These are phyloP conservation scores for Gadus macrocephalus DNA, from an alignment of 2,113 vertebrate species.

Conservation along the genomic window DNA sequence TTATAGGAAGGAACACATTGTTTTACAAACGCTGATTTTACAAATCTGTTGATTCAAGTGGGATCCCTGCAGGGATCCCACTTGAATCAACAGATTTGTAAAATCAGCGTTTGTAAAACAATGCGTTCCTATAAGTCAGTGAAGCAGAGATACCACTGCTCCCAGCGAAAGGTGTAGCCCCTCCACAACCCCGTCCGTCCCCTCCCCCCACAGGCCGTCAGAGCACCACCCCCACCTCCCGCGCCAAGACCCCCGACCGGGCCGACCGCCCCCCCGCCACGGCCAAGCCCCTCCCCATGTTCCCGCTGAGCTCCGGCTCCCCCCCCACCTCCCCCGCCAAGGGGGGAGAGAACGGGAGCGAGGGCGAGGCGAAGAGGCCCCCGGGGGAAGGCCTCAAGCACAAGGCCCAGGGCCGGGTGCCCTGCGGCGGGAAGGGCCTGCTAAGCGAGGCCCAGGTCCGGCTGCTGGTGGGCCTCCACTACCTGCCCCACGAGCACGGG, in stretches of 20 bases:
- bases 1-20: too few relatives aligned
- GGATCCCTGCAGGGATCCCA: too few relatives aligned
- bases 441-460: conserved; percentile 72
- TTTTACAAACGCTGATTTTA: too few relatives aligned
- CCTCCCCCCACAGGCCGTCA: conserved; percentile 59
- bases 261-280: conserved; percentile 42
- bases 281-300: conserved; percentile 50
- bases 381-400: conserved; percentile 33
- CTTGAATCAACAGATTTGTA: too few relatives aligned
- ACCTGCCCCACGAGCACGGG: conserved; percentile 80
- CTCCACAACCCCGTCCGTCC: not conserved
- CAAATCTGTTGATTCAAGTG: too few relatives aligned
- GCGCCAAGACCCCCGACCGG: conserved; percentile 54
- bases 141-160: not conserved
- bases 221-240: conserved; percentile 36
- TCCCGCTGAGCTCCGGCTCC: conserved; percentile 49
- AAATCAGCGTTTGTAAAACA: too few relatives aligned
- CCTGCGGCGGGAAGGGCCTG: conserved; percentile 54
- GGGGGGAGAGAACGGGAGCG: conserved; percentile 30
- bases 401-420: conserved; percentile 50
- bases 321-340: conserved; percentile 52
- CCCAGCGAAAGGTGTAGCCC: not conserved
- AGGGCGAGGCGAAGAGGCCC: conserved; percentile 32
- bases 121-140: not conserved
- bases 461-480: conserved; percentile 81